Percentiles rank a stretch among this genome's conserved stretches.
Conservation (phyloP, 2,888 invertebrate genomes). For the Tetragonula carbonaria region DNA sequence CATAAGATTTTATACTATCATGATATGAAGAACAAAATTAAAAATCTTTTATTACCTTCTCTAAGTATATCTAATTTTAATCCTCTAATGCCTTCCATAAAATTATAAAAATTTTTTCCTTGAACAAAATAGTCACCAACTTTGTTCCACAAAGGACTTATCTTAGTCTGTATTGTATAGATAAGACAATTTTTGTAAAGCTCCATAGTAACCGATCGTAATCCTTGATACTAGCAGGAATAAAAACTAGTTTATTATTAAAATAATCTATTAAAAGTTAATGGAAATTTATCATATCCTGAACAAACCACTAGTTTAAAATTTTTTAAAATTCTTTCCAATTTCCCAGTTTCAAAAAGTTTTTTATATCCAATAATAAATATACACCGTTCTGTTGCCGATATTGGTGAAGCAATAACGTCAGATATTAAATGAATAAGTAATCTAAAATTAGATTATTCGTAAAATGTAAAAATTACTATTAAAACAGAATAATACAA, state of each 20-base stretch:
- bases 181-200: constrained; percentile 78
- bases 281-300: constrained; percentile 9
- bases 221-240: constrained; percentile 64
- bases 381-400: constrained; percentile 67
- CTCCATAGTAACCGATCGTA: constrained; percentile 67
- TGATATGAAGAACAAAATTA: not conserved
- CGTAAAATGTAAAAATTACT: not conserved
- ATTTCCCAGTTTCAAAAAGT: constrained; percentile 62
- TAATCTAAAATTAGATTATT: constrained; percentile 44
- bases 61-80: constrained; percentile 72
- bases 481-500: not conserved
- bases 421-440: constrained; percentile 70
- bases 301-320: constrained; percentile 71
- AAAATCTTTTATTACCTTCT: constrained; percentile 17
- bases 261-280: not conserved
- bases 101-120: constrained; percentile 75
- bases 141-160: constrained; percentile 81
- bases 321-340: constrained; percentile 66
- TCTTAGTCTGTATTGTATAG: constrained; percentile 77
- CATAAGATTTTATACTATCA: not conserved
- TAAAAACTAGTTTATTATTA: constrained; percentile 8
- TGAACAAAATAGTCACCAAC: constrained; percentile 74
- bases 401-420: constrained; percentile 75
- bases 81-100: constrained; percentile 65
- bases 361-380: constrained; percentile 70